Base-by-base conservation (phyloP, 2,888 invertebrate species). In the Drosophila kambysellisi region DNA sequence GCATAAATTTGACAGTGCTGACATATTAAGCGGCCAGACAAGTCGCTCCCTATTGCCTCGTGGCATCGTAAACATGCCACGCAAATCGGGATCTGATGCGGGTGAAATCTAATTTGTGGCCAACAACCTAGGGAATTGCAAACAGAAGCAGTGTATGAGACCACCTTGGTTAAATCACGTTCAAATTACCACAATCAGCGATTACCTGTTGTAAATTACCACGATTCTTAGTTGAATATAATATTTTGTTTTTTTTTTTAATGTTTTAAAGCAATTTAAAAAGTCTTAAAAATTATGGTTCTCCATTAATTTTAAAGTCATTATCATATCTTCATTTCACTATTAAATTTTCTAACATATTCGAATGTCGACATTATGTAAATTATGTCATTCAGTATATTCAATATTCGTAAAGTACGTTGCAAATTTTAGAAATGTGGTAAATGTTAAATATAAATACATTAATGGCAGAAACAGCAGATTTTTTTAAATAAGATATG, bases 1-100 rank as follows among this genome's bases (percentile, higher is more conserved):
- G 83, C 72, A 88, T 88, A 88, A 85, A 88, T 84, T 86, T 70
- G 20, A 30, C 67, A 54, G 60, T 54, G 70, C 61, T 72, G 83
- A 83, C 87, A 83, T 70, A 68, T 86, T 81, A 76, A 69, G 69
- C 68, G 66, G 33, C 43, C n/a, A 32, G 20, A 5, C 35, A 64
- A 41, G 29, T 15, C 46, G 7, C 25, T 25, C 8, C 15, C 46
- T 15, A 46, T 41, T 25, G 48, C 53, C 32, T 25, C 25, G 25
- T 25, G 20, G 43, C 11, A 35, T 48, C 32, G 35, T 30, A 58
- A 58, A 67, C 50, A 46, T 17, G 48, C 52, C 39, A 33, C 57
- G 60, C 20, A 58, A 80, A 73, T 62, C 62, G 54, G 51, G 25
- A 52, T 30, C 33, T 37, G 53, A 61, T 53, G 58, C 29, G 70